Conservation (phyloP, 2,888 invertebrate species). For the Incurvaria masculella region DNA sequence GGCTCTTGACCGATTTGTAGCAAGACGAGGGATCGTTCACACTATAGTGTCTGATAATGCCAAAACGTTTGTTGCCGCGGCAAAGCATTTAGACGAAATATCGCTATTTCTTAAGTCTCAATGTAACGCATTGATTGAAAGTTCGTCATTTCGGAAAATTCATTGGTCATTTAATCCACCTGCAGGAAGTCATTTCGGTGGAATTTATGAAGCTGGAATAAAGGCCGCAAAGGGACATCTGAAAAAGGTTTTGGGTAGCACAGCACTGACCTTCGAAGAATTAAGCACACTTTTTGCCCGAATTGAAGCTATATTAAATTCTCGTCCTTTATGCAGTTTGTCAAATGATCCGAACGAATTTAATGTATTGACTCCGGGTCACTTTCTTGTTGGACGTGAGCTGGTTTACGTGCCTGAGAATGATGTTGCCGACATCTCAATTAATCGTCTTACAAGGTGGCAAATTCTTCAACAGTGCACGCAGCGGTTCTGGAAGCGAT, state of each 20-base stretch:
- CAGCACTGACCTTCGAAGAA: conserved; percentile 13
- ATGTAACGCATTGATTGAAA: background rate
- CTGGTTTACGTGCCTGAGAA: conserved; percentile 7
- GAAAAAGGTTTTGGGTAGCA: conserved; percentile 1
- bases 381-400: conserved; percentile 10
- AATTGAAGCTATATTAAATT: conserved; percentile 11
- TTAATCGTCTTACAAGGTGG: conserved; percentile 11
- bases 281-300: conserved; percentile 12
- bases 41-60: conserved; percentile 11
- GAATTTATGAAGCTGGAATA: background rate
- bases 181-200: conserved; percentile 4
- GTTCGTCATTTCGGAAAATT: background rate
- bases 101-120: background rate
- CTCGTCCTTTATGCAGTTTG: conserved; percentile 9
- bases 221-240: background rate
- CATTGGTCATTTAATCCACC: conserved; percentile 9
- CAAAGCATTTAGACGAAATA: conserved; percentile 7
- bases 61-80: conserved; percentile 12
- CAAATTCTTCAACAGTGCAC: conserved; percentile 11
- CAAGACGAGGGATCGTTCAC: conserved; percentile 10
- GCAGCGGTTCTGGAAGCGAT: conserved; percentile 15
- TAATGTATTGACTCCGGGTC: conserved; percentile 11
- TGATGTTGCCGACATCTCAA: conserved; percentile 3
- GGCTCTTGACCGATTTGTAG: conserved; percentile 10
- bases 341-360: conserved; percentile 12